A percentile compares a stretch with the other conserved stretches of the same genome.
Conservation (phyloP, 30 jellyfish, hydroid and myxozoan species). For the Turritopsis dohrnii region DNA sequence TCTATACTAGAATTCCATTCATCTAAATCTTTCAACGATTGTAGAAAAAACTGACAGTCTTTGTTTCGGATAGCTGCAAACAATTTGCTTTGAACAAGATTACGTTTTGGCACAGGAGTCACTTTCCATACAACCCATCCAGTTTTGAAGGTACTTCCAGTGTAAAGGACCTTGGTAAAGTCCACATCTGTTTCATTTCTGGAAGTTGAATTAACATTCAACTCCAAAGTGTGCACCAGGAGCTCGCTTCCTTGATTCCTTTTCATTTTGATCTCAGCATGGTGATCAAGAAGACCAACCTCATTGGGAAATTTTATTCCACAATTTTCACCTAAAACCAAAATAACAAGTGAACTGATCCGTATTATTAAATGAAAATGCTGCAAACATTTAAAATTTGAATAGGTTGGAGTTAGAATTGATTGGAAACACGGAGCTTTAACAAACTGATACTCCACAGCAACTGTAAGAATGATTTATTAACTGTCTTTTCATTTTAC, state of each 20-base stretch:
- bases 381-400: too few species aligned
- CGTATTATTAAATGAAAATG: too few species aligned
- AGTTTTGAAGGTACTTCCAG: conserved; percentile 42
- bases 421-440: too few species aligned
- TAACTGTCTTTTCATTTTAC: too few species aligned
- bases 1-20: conserved; percentile 53
- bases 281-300: conserved; percentile 44
- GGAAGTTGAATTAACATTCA: not conserved
- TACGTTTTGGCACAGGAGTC: conserved; percentile 43
- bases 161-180: not conserved
- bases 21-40: conserved; percentile 30
- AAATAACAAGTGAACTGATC: too few species aligned
- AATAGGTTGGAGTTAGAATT: too few species aligned
- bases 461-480: too few species aligned
- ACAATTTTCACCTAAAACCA: conserved; percentile 38
- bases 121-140: conserved; percentile 64
- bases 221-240: not conserved
- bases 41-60: conserved; percentile 20
- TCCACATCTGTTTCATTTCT: not conserved
- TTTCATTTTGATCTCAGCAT: conserved; percentile 46
- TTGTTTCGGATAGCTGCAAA: conserved; percentile 46
- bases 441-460: too few species aligned
- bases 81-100: conserved; percentile 36
- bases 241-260: not conserved
- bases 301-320: conserved; percentile 68